Conservation (phyloP, 2,797 vertebrate species). For the Chloroceryle amazona region DNA sequence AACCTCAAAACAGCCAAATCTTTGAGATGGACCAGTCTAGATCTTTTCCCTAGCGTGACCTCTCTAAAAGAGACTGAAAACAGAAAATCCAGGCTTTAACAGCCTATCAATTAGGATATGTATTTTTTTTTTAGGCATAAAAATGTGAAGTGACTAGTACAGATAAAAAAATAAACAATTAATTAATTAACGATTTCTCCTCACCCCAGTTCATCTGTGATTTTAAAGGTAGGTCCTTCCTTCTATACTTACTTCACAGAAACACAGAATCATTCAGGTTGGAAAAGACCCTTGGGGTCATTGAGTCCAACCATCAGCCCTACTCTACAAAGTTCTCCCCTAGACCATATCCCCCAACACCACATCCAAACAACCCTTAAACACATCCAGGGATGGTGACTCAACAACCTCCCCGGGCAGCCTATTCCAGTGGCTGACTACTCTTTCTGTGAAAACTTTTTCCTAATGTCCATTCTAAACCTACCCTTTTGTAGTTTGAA, state of each 20-base stretch:
- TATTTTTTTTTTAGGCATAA: not conserved
- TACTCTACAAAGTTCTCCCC: too few relatives aligned
- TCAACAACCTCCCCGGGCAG: too few relatives aligned
- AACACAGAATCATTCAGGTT: too few relatives aligned
- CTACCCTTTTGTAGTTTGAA: too few relatives aligned
- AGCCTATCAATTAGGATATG: not conserved
- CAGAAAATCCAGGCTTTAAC: not conserved
- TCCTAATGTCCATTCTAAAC: too few relatives aligned
- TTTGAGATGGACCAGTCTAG: not conserved
- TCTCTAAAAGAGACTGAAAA: not conserved
- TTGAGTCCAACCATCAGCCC: too few relatives aligned
- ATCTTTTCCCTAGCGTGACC: not conserved
- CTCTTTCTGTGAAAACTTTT: too few relatives aligned
- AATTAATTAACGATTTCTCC: accelerated
- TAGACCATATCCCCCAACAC: too few relatives aligned
- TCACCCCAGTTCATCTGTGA: not conserved
- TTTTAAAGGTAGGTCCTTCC: not conserved
- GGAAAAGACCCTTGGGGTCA: too few relatives aligned
- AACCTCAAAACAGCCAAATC: not conserved
- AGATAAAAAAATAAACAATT: not conserved
- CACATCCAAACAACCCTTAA: too few relatives aligned
- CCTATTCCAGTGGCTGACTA: too few relatives aligned
- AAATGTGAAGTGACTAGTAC: not conserved
- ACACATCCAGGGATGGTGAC: too few relatives aligned
- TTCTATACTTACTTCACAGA: not conserved